A percentile compares a stretch with the other conserved stretches of the same genome.
Evolutionary conservation across 2,797 vertebrate species (phyloP).

Genomic region (Paramormyrops hopkinsi): DNA sequence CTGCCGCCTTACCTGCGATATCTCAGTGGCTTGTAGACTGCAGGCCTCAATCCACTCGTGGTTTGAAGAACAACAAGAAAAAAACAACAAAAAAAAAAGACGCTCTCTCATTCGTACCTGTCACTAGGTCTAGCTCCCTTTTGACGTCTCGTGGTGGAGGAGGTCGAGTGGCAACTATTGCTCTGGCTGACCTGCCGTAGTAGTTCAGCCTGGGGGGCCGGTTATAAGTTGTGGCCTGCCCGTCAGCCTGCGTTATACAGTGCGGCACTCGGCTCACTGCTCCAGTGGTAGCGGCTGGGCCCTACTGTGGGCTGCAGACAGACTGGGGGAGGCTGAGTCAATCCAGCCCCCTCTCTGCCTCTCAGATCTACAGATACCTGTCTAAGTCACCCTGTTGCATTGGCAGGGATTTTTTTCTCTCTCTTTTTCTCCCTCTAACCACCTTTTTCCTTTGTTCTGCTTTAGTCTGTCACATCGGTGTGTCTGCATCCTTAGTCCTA

Average conservation of each 20-base stretch:
- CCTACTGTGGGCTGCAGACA: background rate
- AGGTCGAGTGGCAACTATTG: background rate
- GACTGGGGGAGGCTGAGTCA: slow-evolving; percentile 23
- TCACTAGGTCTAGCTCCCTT: background rate
- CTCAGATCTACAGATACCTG: slow-evolving; percentile 20
- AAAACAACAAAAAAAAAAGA: background rate
- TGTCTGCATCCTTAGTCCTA: background rate
- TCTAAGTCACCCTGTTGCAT: background rate
- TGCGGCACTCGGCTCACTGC: background rate
- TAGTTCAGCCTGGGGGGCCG: background rate
- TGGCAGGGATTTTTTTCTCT: slow-evolving; percentile 9
- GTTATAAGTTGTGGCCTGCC: background rate
- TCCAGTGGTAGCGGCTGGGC: background rate
- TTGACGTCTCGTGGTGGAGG: background rate
- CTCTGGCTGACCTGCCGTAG: background rate
- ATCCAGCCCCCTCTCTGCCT: background rate
- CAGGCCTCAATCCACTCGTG: background rate
- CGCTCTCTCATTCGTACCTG: background rate
- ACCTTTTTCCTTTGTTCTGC: background rate
- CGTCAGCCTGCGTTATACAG: background rate
- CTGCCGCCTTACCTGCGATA: background rate
- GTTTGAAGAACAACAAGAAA: background rate
- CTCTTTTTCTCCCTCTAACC: background rate
- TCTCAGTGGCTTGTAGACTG: background rate
- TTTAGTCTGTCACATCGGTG: background rate